Base-by-base conservation (phyloP, 2,797 vertebrate genomes). In the Notolabrus celidotus region DNA sequence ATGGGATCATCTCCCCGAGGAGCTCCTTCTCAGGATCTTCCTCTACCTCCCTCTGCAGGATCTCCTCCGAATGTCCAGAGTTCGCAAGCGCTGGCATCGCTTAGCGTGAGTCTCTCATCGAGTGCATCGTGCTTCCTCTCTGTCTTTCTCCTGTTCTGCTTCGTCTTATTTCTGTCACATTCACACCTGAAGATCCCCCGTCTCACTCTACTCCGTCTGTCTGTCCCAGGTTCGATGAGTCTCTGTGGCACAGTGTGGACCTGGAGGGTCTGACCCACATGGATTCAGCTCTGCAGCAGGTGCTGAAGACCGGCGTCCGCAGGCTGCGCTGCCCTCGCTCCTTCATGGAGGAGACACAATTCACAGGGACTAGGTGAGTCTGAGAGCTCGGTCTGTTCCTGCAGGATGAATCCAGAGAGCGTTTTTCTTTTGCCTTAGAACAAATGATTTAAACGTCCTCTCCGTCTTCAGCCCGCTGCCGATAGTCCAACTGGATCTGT, bases 191-290 rank as follows among this genome's bases (percentile, higher is more conserved):
- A 36, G 34, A 14, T 36, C 8, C 7, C 5, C 29, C 27, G 25
- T 31, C 29, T 31, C 31, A 31, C 3, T 5, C 5, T 27, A n/a
- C 29, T 31, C 29, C 74, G 9, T 74, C 15, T 80, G 9, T 53
- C 22, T 31, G n/a, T 41, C 6, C 1, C 83, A 99, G 98, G 86
- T 94, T 94, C 59, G 97, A 99, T 10, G 96, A 98, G 81, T 97
- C 95, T 14, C 92, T 99, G 31, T 99, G 98, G 98, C 92, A 94
- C 71, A 95, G 94, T 10, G 93, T 98, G 29, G 97, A 99, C 72
- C 92, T 99, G 81, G 89, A 94, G 17, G 96, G 94, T 10, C 84
- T 90, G 86, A 94, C 93, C 64, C 90, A 96, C 56, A 67, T 84
- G 3, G 94, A 90, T 0, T 88, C 87, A 0, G 96, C 95, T 8